phyloP scores from a whole-genome alignment of 2,888 invertebrate genomes.

The Glomeris marginata region DNA sequence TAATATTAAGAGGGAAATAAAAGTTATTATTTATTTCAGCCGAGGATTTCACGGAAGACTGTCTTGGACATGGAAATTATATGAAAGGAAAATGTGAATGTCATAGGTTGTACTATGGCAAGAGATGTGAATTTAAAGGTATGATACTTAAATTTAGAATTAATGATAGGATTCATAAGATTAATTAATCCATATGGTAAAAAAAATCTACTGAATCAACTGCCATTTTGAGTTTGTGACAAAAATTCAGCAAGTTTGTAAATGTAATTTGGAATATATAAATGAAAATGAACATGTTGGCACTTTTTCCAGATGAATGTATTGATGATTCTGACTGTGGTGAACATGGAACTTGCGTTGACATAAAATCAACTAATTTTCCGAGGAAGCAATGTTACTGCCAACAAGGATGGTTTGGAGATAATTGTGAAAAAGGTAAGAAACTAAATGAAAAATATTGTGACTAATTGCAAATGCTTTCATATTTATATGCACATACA shows the following conservation, averaged over 20 bases:
- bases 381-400: constrained; percentile 81
- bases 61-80: constrained; percentile 57
- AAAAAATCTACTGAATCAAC: no score
- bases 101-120: constrained; percentile 47
- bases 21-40: constrained; percentile 29
- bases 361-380: constrained; percentile 59
- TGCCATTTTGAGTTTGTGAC: neutral
- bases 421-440: constrained; percentile 67
- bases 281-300: constrained; percentile 56
- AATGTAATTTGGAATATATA: neutral
- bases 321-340: constrained; percentile 71
- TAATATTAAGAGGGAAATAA: neutral
- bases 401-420: constrained; percentile 72
- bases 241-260: neutral
- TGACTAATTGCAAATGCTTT: no score
- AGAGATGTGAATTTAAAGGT: constrained; percentile 14
- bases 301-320: constrained; percentile 54
- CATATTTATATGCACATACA: no score
- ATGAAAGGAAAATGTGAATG: constrained; percentile 19
- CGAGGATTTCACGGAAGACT: constrained; percentile 63
- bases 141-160: neutral
- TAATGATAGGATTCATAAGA: no score
- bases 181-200: no score
- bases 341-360: constrained; percentile 61
- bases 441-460: neutral